These are phyloP conservation scores for Anomalospiza imberbis DNA, from an alignment of 2,797 vertebrate species.

Conservation along the genomic window DNA sequence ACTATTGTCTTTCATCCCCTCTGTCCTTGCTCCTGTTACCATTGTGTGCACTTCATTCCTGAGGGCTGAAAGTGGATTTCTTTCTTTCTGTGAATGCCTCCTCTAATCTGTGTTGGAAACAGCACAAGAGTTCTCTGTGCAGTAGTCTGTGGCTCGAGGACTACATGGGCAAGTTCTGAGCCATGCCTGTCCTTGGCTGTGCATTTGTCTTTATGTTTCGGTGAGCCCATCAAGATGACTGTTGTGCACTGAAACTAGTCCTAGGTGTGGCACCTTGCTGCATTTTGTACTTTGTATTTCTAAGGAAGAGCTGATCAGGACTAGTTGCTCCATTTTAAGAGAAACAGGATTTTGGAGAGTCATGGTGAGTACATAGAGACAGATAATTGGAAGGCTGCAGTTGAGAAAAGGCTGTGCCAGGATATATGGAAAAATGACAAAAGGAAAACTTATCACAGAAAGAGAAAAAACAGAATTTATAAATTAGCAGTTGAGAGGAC, in stretches of 20 bases:
- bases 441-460: not conserved
- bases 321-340: not conserved
- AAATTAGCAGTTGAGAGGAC: not conserved
- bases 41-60: not conserved
- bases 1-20: not conserved
- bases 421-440: not conserved
- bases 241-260: not conserved
- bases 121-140: not conserved
- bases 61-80: not conserved
- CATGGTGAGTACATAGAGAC: not conserved
- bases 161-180: not conserved
- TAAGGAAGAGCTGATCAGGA: not conserved
- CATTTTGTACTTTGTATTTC: not conserved
- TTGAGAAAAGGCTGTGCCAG: not conserved
- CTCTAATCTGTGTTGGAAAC: not conserved
- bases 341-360: not conserved
- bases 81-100: not conserved
- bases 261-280: not conserved
- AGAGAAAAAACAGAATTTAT: not conserved
- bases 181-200: accelerated
- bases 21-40: not conserved
- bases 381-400: not conserved
- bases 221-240: not conserved
- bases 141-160: not conserved
- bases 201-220: not conserved